Evolutionary conservation across 2,797 vertebrate species (phyloP), one percentile per base, ranked within the genome.

Genomic region (Peromyscus melanophrys): DNA sequence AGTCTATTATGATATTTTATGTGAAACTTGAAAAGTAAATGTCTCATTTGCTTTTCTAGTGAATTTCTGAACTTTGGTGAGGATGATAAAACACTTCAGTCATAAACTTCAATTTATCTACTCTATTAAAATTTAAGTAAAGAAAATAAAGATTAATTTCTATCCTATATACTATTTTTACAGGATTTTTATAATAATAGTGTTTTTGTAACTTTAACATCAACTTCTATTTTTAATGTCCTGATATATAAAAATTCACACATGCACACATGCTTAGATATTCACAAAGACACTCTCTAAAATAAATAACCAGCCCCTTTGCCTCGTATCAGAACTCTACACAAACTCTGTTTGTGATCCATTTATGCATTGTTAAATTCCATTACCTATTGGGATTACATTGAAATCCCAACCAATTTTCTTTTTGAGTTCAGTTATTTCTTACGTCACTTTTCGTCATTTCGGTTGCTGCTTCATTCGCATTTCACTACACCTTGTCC

Each of bases 21-120:
- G 52, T 77, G 17, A 89, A 95, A 92, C 4, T 27, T 75, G 43
- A 93, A 95, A 96, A 73, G 9, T 3, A 86, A 43, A 95, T 43
- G 11, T 82, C 90, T 89, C 81, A 11, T 86, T 93, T 94, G 4
- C 61, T 94, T 96, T 90, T 77, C n/a, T 27, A 89, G 16, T 95
- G 85, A 76, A 46, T 23, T 91, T 19, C n/a, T 94, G 27, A 82
- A 8, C 10, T 87, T 92, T 89, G 57, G 21, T 90, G 12, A 91
- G 59, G 10, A 85, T 94, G 43, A 83, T 37, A 78, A 75, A n/a
- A 88, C 17, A 96, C 61, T 95, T 71, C 3, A 69, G 17, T 83
- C 27, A 83, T 59, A 89, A 94, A 90, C 4, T 61, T 93, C 76
- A 83, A 78, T 9, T 6, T 77, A 82, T 12, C 4, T 82, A 52